Evolutionary conservation across 2,888 invertebrate species (phyloP).

Genomic region (Drosophila koepferae): DNA sequence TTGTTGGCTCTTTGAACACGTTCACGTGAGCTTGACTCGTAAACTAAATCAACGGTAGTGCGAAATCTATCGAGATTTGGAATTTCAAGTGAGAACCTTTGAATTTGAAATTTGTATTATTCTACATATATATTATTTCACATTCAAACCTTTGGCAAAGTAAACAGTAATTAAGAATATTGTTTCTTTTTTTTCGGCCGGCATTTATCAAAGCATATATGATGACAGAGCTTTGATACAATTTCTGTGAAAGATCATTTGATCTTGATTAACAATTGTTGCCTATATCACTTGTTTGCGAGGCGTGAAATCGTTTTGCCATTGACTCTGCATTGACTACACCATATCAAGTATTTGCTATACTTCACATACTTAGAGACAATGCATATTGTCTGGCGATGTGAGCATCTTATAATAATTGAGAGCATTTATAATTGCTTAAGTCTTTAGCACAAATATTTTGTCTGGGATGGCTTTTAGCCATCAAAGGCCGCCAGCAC

Average conservation of each 20-base stretch:
- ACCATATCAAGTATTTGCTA: constrained; percentile 51
- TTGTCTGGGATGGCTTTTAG: constrained; percentile 24
- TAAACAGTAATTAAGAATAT: constrained; percentile 21
- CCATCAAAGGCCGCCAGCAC: constrained; percentile 32
- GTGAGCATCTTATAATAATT: constrained; percentile 42
- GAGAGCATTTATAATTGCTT: constrained; percentile 60
- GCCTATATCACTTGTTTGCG: constrained; percentile 46
- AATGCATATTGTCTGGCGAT: constrained; percentile 44
- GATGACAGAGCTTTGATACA: constrained; percentile 20
- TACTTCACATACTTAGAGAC: constrained; percentile 47
- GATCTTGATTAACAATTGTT: constrained; percentile 76
- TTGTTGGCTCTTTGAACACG: constrained; percentile 21
- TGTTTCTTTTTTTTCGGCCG: constrained; percentile 21
- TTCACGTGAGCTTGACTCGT: constrained; percentile 23
- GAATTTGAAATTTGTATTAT: not conserved
- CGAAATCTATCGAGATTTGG: not conserved
- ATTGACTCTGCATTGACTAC: constrained; percentile 18
- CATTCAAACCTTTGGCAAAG: constrained; percentile 26
- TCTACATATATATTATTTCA: constrained; percentile 1
- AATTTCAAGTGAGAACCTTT: not conserved
- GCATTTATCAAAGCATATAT: constrained; percentile 50
- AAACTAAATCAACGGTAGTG: constrained; percentile 25
- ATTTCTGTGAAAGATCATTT: constrained; percentile 49
- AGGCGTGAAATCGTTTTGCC: constrained; percentile 72
- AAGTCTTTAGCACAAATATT: constrained; percentile 60